Base-by-base conservation (phyloP, 1,140 invertebrate species). In the Coenobita brevimanus region DNA sequence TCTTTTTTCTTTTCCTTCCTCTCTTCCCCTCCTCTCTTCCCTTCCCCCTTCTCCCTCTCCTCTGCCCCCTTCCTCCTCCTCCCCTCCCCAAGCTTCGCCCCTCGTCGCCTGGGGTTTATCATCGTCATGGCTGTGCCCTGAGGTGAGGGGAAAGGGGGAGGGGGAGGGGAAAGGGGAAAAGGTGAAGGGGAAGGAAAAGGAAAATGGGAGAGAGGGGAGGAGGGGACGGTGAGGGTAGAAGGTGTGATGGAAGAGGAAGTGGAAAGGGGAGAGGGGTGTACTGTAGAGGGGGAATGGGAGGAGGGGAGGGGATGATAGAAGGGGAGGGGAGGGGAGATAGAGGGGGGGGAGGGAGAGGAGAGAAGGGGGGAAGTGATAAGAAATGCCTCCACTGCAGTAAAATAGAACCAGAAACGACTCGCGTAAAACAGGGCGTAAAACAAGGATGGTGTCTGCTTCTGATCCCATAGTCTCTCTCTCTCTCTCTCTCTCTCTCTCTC, bases 341-440 rank as follows among this genome's bases (percentile, higher is more conserved):
- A n/a, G n/a, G n/a, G 62, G 36, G 62, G 2, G 62, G n/a, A 24
- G 36, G n/a, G n/a, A 10, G 10, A 24, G 36, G 62, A 67, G 54
- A 57, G 54, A 57, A 10, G 2, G 69, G 41, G 24, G n/a, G 24
- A 73, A 17, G 41, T 8, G 38, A 33, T 38, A 27, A 57, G 24
- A 43, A 75, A 75, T 62, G 69, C 41, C 75, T 8, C 13, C 57
- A 60, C 84, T 54, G 84, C 75, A 87, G 75, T 87, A 87, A 87
- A 87, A 87, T 80, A 46, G 62, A 80, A 43, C 84, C 84, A 79
- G 75, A 79, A 87, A 87, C 69, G 76, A 80, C 62, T 30, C 60
- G 79, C 84, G 75, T 87, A 87, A 87, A 87, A 33, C 75, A 64
- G 54, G 69, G 24, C 75, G 69, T 87, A 87, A 79, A 87, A 87